These are phyloP conservation scores for Gymnobelideus leadbeateri DNA, from an alignment of 2,113 vertebrate genomes.

Conservation along the genomic window DNA sequence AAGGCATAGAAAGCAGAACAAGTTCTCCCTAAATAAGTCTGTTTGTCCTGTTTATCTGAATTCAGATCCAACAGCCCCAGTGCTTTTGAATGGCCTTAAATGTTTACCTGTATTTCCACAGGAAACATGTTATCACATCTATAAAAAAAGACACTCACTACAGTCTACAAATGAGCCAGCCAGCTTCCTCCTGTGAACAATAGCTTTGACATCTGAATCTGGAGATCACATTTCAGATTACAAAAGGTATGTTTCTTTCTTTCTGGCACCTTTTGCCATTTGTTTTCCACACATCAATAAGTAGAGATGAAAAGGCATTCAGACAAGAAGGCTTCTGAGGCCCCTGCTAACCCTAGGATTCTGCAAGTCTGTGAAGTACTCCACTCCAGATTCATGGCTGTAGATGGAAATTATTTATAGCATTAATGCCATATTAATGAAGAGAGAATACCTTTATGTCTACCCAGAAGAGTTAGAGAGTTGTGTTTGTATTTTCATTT, in stretches of 20 bases:
- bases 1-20: conserved; percentile 52
- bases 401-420: neutral
- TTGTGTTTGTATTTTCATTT: neutral
- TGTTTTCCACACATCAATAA: conserved; percentile 28
- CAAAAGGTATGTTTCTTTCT: conserved; percentile 22
- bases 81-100: conserved; percentile 46
- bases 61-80: conserved; percentile 66
- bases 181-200: conserved; percentile 16
- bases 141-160: neutral
- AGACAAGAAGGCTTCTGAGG: neutral
- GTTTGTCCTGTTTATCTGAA: conserved; percentile 74
- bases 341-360: neutral
- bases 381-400: neutral
- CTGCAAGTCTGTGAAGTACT: conserved; percentile 7
- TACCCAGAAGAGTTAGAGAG: neutral
- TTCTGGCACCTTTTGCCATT: conserved; percentile 19
- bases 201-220: conserved; percentile 31
- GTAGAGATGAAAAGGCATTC: conserved; percentile 22
- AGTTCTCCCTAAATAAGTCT: conserved; percentile 51
- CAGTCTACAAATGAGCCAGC: neutral
- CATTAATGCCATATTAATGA: neutral
- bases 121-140: conserved; percentile 38
- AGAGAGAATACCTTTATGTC: neutral
- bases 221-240: conserved; percentile 39
- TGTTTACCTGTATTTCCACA: conserved; percentile 23